Conservation (phyloP, 2,113 vertebrate species). For the Riparia riparia region DNA sequence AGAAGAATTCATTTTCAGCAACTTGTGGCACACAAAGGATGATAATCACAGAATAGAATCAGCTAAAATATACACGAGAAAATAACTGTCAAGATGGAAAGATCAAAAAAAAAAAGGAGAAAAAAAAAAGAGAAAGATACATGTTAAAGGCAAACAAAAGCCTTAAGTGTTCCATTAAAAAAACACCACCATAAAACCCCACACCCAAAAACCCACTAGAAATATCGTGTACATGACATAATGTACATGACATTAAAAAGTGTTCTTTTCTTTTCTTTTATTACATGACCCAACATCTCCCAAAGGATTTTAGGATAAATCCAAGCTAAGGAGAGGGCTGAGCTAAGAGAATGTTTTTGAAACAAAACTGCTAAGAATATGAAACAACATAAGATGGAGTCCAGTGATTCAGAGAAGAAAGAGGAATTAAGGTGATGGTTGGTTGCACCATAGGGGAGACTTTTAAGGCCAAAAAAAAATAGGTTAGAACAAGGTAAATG, state of each 20-base stretch:
- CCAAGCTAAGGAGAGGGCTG: not conserved
- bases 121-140: not conserved
- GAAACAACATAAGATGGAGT: not conserved
- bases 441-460: not conserved
- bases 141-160: not conserved
- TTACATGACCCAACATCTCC: not conserved
- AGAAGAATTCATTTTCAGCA: constrained; percentile 18
- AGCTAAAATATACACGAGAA: not conserved
- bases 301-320: not conserved
- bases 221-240: fast-evolving
- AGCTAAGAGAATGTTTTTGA: fast-evolving
- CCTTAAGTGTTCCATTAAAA: not conserved
- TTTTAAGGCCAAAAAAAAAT: not conserved
- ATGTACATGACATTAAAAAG: not conserved
- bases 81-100: not conserved
- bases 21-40: not conserved
- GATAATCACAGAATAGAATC: not conserved
- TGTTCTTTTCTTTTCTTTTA: not conserved
- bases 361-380: not conserved
- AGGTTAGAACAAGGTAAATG: not conserved
- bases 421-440: not conserved
- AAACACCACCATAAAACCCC: not conserved
- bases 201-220: not conserved
- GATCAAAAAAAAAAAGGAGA: not conserved
- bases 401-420: not conserved